Conservation (phyloP, 2,113 vertebrate species). For the Herpailurus yagouaroundi region DNA sequence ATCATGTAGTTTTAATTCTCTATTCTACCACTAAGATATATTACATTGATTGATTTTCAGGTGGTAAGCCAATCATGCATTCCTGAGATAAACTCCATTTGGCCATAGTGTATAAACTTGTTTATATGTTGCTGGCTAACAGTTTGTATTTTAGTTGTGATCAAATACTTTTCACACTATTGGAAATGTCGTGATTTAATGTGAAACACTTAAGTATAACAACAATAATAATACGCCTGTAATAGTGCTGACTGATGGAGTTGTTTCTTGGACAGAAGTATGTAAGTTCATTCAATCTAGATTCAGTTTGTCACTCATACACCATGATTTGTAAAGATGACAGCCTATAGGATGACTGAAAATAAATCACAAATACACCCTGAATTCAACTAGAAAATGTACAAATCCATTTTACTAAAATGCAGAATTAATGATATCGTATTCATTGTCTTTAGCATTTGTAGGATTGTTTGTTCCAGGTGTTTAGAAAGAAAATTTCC, state of each 20-base stretch:
- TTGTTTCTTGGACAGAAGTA: neutral
- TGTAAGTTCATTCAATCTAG: neutral
- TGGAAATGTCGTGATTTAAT: neutral
- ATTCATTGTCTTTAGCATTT: neutral
- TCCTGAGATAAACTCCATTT: neutral
- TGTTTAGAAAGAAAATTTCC: neutral
- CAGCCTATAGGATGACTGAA: neutral
- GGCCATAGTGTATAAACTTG: neutral
- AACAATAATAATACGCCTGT: neutral
- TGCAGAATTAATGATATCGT: neutral
- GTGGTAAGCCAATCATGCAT: neutral
- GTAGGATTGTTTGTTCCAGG: neutral
- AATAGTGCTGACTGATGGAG: neutral
- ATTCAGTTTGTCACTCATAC: neutral
- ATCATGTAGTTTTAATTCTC: neutral
- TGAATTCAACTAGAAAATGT: neutral
- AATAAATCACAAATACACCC: neutral
- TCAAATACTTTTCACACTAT: neutral
- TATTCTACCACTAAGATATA: neutral
- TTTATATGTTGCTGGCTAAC: neutral
- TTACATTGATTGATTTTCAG: neutral
- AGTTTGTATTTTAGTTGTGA: neutral
- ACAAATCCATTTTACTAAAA: slow-evolving; percentile 16
- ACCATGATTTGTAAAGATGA: neutral
- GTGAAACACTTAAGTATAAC: neutral